phyloP scores from a whole-genome alignment of 1,140 invertebrate genomes.

The Globodera ellingtonae region DNA sequence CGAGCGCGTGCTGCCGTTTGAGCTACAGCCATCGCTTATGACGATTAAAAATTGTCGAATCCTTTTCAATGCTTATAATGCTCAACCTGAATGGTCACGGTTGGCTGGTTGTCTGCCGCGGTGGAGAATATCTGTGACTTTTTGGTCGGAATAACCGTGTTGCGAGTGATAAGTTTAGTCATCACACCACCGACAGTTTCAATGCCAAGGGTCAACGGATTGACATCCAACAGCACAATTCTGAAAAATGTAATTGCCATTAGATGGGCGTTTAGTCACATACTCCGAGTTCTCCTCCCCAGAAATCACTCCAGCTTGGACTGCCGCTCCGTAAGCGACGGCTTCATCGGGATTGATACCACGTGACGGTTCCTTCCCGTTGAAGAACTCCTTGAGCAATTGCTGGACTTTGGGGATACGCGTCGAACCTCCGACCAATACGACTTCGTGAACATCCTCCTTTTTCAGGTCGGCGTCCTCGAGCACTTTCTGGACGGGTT shows the following conservation, averaged over 20 bases:
- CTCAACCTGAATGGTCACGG: constrained; percentile 87
- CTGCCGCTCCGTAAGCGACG: constrained; percentile 96
- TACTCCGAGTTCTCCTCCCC: constrained; percentile 78
- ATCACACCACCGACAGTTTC: constrained; percentile 99
- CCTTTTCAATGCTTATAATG: constrained; percentile 4
- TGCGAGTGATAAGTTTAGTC: constrained; percentile 96
- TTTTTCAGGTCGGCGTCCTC: constrained; percentile 99
- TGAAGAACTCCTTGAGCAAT: constrained; percentile 96
- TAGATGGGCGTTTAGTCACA: neutral
- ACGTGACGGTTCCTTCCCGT: constrained; percentile 92
- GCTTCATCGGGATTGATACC: constrained; percentile 94
- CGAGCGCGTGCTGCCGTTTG: no score
- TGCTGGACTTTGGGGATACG: constrained; percentile 99
- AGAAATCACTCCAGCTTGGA: constrained; percentile 85
- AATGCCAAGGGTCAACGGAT: constrained; percentile 96
- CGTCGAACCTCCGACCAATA: constrained; percentile 96
- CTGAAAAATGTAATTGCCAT: neutral
- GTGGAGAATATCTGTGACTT: constrained; percentile 99
- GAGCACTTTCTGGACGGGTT: constrained; percentile 93
- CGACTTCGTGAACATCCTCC: constrained; percentile 97
- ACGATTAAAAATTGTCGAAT: neutral
- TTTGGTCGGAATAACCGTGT: constrained; percentile 99
- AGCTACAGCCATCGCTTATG: neutral
- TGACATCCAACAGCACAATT: constrained; percentile 88
- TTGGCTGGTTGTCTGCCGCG: constrained; percentile 96